Percentiles rank a stretch among this genome's conserved stretches.
phyloP scores from a whole-genome alignment of 2,888 invertebrate genomes.

The Ormyrus nitidulus region DNA sequence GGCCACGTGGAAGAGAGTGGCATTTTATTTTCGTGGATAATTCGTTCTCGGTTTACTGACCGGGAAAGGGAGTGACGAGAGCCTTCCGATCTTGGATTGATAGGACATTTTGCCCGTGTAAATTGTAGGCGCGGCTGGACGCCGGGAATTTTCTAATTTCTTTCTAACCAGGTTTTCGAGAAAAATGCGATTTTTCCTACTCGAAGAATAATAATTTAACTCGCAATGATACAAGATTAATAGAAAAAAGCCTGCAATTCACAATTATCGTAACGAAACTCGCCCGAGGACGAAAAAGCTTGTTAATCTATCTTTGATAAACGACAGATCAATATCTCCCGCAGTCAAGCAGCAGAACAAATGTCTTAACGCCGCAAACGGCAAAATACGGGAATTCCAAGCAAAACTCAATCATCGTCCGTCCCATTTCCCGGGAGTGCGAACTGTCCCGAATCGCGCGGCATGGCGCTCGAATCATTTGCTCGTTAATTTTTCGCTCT shows the following conservation, averaged over 20 bases:
- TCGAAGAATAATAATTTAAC: too few relatives aligned
- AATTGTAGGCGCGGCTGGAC: too few relatives aligned
- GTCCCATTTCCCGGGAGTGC: conserved; percentile 22
- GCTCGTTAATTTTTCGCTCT: conserved; percentile 47
- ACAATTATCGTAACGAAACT: not conserved
- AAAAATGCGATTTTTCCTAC: too few relatives aligned
- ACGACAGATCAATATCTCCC: conserved; percentile 26
- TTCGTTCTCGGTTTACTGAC: not conserved
- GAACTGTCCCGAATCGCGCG: conserved; percentile 37
- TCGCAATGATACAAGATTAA: too few relatives aligned
- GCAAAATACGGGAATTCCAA: conserved; percentile 23
- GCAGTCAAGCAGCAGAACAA: not conserved
- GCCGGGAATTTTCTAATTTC: too few relatives aligned
- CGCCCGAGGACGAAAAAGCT: not conserved
- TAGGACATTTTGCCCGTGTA: not conserved
- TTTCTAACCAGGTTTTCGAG: too few relatives aligned
- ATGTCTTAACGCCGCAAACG: conserved; percentile 15
- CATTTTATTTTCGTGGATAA: conserved; percentile 1
- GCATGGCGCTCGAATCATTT: conserved; percentile 35
- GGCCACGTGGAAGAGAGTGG: not conserved
- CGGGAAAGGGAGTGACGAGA: conserved; percentile 20
- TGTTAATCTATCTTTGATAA: conserved; percentile 45
- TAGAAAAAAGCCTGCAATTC: too few relatives aligned
- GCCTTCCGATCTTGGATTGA: conserved; percentile 6
- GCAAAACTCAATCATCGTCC: conserved; percentile 37